Conservation (phyloP, 2,797 vertebrate genomes). For the Sciaenops ocellatus region DNA sequence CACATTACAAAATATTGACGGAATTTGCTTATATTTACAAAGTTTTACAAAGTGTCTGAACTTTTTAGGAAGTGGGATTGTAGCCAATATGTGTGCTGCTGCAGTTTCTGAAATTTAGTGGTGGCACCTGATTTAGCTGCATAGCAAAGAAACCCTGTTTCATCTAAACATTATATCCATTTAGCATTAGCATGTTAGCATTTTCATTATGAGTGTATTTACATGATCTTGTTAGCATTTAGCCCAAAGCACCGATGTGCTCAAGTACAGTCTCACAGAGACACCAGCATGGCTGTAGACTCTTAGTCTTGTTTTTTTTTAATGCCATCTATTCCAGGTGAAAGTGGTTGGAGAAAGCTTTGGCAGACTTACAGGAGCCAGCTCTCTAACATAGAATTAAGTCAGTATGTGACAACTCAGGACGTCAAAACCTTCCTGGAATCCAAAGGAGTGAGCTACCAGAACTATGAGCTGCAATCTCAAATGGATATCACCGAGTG, state of each 20-base stretch:
- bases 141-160: too few species aligned
- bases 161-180: too few species aligned
- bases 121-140: background rate
- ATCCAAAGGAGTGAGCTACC: constrained; percentile 83
- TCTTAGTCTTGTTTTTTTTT: constrained; percentile 20
- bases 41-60: too few species aligned
- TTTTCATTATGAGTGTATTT: background rate
- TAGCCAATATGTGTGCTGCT: background rate
- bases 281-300: background rate
- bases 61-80: too few species aligned
- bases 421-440: constrained; percentile 86
- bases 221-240: background rate
- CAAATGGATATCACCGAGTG: constrained; percentile 94
- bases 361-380: constrained; percentile 86
- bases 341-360: constrained; percentile 89
- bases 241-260: background rate
- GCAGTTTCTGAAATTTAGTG: background rate
- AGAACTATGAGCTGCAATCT: constrained; percentile 85
- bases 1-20: too few species aligned
- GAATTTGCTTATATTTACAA: too few species aligned
- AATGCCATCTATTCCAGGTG: constrained; percentile 75
- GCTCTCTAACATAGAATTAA: constrained; percentile 84
- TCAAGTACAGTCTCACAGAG: background rate
- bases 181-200: constrained; percentile 1
- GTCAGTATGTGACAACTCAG: constrained; percentile 84